A percentile compares a stretch with the other conserved stretches of the same genome.
These are phyloP conservation scores for Triplophysa rosa DNA, from an alignment of 2,113 vertebrate species.

Conservation along the genomic window DNA sequence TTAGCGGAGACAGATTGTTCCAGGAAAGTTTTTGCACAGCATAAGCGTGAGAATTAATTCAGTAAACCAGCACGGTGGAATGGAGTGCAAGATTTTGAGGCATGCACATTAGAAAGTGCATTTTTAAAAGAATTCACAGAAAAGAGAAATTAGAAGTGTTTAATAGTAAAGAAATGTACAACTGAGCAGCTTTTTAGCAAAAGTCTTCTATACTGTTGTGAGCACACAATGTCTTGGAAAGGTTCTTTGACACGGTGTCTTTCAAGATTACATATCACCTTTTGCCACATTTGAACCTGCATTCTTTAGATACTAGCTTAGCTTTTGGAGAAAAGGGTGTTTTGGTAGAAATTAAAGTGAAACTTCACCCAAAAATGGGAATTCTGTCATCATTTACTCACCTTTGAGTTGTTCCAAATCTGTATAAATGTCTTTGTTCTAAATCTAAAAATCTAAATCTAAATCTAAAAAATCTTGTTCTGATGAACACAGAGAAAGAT, in stretches of 20 bases:
- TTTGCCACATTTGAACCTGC: conserved; percentile 3
- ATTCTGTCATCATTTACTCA: too few species aligned
- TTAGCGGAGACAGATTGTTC: conserved; percentile 21
- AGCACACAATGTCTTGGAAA: too few species aligned
- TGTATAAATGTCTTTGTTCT: too few species aligned
- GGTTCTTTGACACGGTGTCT: too few species aligned
- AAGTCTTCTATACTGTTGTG: background rate
- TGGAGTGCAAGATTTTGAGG: conserved; percentile 19
- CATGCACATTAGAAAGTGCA: background rate
- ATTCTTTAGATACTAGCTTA: background rate
- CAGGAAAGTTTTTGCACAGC: background rate
- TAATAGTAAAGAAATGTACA: background rate
- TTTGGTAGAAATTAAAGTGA: background rate
- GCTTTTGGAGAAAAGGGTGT: background rate
- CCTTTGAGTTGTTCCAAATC: too few species aligned
- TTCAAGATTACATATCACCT: too few species aligned
- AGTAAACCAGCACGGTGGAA: conserved; percentile 1
- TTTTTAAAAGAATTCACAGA: background rate
- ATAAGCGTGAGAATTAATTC: conserved; percentile 25
- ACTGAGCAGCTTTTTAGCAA: conserved; percentile 3
- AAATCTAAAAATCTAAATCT: too few species aligned
- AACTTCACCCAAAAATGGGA: too few species aligned
- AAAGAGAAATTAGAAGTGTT: background rate
- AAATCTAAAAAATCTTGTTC: too few species aligned
- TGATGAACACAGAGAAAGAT: too few species aligned